Conservation (phyloP, 2,888 invertebrate genomes). For the Strigamia crassipes region DNA sequence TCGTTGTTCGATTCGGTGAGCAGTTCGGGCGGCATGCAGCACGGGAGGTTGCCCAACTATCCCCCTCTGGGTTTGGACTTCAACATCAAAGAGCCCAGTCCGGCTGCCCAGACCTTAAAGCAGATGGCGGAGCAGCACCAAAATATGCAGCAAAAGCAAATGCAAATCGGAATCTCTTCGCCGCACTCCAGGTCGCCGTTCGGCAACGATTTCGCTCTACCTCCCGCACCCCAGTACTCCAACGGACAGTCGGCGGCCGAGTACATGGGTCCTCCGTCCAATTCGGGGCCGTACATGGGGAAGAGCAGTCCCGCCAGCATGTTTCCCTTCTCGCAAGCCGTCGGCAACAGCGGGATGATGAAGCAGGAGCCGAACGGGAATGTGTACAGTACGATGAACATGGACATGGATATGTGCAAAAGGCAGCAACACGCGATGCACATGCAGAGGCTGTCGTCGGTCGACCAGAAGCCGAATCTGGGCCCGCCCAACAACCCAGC, state of each 20-base stretch:
- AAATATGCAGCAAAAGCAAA: slow-evolving; percentile 64
- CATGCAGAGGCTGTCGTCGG: slow-evolving; percentile 49
- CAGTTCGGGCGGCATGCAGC: slow-evolving; percentile 45
- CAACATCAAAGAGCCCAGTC: slow-evolving; percentile 63
- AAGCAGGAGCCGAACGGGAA: slow-evolving; percentile 44
- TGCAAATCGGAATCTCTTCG: slow-evolving; percentile 48
- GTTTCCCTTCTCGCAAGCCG: slow-evolving; percentile 47
- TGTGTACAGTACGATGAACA: slow-evolving; percentile 43
- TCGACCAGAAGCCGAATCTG: slow-evolving; percentile 49
- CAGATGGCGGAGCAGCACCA: slow-evolving; percentile 98
- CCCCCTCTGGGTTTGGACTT: slow-evolving; percentile 50
- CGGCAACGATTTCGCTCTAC: slow-evolving; percentile 49
- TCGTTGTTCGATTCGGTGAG: slow-evolving; percentile 36
- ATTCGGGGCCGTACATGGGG: slow-evolving; percentile 7
- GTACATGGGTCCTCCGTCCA: slow-evolving; percentile 46
- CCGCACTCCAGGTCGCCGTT: slow-evolving; percentile 51
- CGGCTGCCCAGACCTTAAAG: slow-evolving; percentile 92
- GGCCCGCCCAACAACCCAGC: not conserved
- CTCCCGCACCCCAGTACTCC: slow-evolving; percentile 18
- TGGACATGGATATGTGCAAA: slow-evolving; percentile 47
- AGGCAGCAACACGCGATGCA: slow-evolving; percentile 49
- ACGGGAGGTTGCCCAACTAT: slow-evolving; percentile 43
- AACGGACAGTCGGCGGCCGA: slow-evolving; percentile 1
- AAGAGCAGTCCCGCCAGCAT: slow-evolving; percentile 32
- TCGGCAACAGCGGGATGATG: slow-evolving; percentile 27